A percentile compares a stretch with the other conserved stretches of the same genome.
phyloP scores from a whole-genome alignment of 1,140 invertebrate genomes.

The Rhagoletis pomonella region DNA sequence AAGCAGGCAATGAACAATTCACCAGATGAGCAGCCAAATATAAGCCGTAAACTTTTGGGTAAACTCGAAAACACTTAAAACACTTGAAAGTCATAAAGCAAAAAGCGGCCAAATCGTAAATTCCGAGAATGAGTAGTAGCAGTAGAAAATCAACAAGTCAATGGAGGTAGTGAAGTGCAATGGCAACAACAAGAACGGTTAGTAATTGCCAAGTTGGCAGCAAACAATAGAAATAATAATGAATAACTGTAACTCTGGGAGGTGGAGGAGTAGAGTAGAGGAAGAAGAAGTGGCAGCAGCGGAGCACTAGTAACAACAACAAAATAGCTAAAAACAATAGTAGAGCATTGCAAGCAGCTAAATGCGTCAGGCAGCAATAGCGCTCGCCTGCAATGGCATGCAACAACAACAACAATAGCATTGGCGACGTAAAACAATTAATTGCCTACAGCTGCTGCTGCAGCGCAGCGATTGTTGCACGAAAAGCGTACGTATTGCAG shows the following conservation, averaged over 20 bases:
- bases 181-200: conserved; percentile 18
- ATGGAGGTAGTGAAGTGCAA: not conserved
- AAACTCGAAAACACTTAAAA: conserved; percentile 11
- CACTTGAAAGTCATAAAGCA: conserved; percentile 38
- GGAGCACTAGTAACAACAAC: not conserved
- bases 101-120: conserved; percentile 12
- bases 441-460: not conserved
- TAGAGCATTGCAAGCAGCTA: no score
- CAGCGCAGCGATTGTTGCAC: not conserved
- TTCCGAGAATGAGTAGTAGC: no score
- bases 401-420: no score
- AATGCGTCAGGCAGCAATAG: not conserved
- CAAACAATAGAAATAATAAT: conserved; percentile 50
- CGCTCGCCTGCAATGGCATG: not conserved
- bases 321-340: not conserved
- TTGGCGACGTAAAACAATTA: not conserved
- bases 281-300: not conserved
- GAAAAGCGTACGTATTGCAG: not conserved
- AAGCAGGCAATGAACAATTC: conserved; percentile 19
- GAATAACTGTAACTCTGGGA: not conserved
- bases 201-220: conserved; percentile 24
- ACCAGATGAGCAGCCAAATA: conserved; percentile 8
- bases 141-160: conserved; percentile 23
- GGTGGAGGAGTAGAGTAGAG: not conserved
- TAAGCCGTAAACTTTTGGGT: not conserved